Evolutionary conservation across 2,797 vertebrate genomes (phyloP), one percentile per base, ranked within the genome.

Genomic region (Cichlasoma orientale): DNA sequence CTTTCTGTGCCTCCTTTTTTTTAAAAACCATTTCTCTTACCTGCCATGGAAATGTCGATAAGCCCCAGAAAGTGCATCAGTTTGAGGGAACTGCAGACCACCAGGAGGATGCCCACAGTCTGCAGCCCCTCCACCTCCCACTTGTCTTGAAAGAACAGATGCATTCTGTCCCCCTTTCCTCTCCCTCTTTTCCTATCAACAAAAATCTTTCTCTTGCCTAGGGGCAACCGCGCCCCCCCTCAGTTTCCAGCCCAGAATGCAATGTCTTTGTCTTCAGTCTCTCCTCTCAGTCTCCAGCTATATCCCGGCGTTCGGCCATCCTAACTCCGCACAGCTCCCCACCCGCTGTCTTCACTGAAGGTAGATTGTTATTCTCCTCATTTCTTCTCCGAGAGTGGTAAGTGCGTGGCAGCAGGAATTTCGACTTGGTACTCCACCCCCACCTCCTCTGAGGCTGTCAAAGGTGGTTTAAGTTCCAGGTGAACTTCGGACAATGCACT

Each of bases 41-140:
- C 96, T 95, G 86, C 75, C 70, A 82, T 63, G 21, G 95, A 90
- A 84, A 96, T 82, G 92, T 96, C 95, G 92, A 96, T 96, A 83
- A 96, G 95, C 90, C 96, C 96, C 90, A 96, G 93, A 94, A 97
- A 96, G 92, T 97, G 96, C 94, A 97, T 94, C 89, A 97, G 94
- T 95, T 97, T 96, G 74, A 95, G 90, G 79, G 95, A 96, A 90
- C 94, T 96, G 92, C 94, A 96, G 90, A 97, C 92, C 85, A 97
- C 93, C 89, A 97, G 92, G 63, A 97, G 94, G 88, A 97, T 95
- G 56, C 95, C 96, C 79, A 96, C 90, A 1, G 93, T 96, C 94
- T 97, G 96, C 90, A 97, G 92, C 76, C 95, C 95, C 92, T 97
- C 95, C 91, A 96, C 91, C 92, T 96, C 95, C 95, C 95, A 96